A percentile compares a stretch with the other conserved stretches of the same genome.
phyloP scores from a whole-genome alignment of 2,113 vertebrate species.

The Tychaedon coryphoeus region DNA sequence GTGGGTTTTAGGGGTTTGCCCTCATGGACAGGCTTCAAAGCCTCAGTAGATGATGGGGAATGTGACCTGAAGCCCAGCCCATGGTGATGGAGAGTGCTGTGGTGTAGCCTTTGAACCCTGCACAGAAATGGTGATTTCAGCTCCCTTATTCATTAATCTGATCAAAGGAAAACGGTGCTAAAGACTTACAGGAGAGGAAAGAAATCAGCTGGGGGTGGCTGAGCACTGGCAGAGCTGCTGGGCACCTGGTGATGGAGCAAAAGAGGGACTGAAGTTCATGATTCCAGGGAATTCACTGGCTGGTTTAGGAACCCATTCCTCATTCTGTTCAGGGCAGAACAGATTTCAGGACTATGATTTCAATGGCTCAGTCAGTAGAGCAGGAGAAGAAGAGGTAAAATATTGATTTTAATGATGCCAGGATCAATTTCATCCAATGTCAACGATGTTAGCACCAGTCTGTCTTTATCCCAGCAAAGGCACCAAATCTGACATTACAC shows the following conservation, averaged over 20 bases:
- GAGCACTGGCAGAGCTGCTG: not conserved
- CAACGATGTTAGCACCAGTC: rapidly evolving
- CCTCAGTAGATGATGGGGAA: not conserved
- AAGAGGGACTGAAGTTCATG: not conserved
- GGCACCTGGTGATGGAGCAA: not conserved
- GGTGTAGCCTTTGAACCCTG: not conserved
- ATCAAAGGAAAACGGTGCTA: not conserved
- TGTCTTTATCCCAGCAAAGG: not conserved
- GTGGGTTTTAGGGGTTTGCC: not conserved
- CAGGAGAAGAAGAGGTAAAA: not conserved
- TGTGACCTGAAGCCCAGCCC: not conserved
- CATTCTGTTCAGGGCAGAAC: not conserved
- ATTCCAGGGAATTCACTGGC: not conserved
- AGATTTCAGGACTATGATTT: not conserved
- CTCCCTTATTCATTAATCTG: not conserved
- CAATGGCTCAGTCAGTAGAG: not conserved
- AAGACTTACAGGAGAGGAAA: not conserved
- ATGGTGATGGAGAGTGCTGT: not conserved
- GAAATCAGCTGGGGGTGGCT: not conserved
- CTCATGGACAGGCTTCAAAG: not conserved
- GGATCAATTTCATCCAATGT: not conserved
- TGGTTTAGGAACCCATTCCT: not conserved
- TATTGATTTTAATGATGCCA: not conserved
- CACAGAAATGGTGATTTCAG: not conserved
- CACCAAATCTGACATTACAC: not conserved